These are phyloP conservation scores for Sarcophaga variegata DNA, from an alignment of 2,888 invertebrate species.

Conservation along the genomic window DNA sequence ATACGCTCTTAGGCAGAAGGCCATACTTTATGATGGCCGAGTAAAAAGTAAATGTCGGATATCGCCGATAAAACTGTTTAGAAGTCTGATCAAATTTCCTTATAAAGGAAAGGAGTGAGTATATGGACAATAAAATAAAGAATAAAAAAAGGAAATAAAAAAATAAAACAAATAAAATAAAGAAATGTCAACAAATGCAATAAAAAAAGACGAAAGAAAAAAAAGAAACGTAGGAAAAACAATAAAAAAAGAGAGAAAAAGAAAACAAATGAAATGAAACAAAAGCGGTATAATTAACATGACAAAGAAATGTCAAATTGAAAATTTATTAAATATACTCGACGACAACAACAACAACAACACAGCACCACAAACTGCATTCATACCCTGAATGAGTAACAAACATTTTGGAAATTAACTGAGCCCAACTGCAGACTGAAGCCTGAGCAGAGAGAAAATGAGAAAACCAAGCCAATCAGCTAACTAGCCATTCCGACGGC, in stretches of 20 bases:
- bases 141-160: constrained; percentile 7
- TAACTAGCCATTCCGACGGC: constrained; percentile 21
- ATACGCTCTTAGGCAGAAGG: not conserved
- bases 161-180: constrained; percentile 53
- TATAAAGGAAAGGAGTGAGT: constrained; percentile 57
- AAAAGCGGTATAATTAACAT: constrained; percentile 79
- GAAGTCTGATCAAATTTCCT: constrained; percentile 78
- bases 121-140: constrained; percentile 36
- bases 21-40: constrained; percentile 37
- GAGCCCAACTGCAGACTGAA: not conserved
- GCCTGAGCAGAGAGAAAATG: not conserved
- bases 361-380: too few species aligned
- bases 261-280: constrained; percentile 34
- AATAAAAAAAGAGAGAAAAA: constrained; percentile 54
- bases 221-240: constrained; percentile 35
- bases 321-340: constrained; percentile 66
- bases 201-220: constrained; percentile 44
- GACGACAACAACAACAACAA: not conserved
- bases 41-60: constrained; percentile 62
- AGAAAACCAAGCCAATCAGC: constrained; percentile 29
- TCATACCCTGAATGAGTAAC: constrained; percentile 46
- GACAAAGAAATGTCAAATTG: constrained; percentile 75
- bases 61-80: constrained; percentile 73
- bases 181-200: constrained; percentile 51
- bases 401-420: constrained; percentile 39